These are phyloP conservation scores for Chironomus tentans DNA, from an alignment of 2,888 invertebrate species.

Conservation along the genomic window DNA sequence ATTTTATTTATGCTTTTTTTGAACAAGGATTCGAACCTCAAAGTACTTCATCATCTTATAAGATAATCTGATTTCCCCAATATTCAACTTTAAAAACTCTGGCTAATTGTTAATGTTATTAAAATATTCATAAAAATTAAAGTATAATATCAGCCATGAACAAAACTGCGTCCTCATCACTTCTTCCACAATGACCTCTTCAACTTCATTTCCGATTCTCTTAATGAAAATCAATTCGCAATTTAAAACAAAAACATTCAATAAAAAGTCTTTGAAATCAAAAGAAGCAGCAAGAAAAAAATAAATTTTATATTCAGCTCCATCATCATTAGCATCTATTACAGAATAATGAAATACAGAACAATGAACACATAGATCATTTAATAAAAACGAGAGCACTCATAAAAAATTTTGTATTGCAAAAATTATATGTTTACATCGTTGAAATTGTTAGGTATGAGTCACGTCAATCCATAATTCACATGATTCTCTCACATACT, in stretches of 20 bases:
- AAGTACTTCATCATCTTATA: too few relatives aligned
- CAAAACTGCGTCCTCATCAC: too few relatives aligned
- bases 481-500: not conserved
- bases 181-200: too few relatives aligned
- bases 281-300: not conserved
- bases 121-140: too few relatives aligned
- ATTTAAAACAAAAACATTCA: not conserved
- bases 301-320: not conserved
- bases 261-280: not conserved
- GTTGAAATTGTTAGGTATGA: not conserved
- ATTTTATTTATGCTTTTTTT: too few relatives aligned
- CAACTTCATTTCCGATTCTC: too few relatives aligned
- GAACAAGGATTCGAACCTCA: too few relatives aligned
- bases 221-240: too few relatives aligned
- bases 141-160: too few relatives aligned
- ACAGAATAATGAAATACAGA: not conserved
- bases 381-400: not conserved
- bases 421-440: not conserved
- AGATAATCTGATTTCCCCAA: too few relatives aligned
- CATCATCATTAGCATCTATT: not conserved
- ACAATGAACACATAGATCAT: not conserved
- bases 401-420: not conserved
- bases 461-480: not conserved
- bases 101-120: too few relatives aligned
- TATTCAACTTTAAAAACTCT: too few relatives aligned